Percentiles rank a stretch among this genome's conserved stretches.
Evolutionary conservation across 2,888 invertebrate species (phyloP).

Genomic region (Actias luna): DNA sequence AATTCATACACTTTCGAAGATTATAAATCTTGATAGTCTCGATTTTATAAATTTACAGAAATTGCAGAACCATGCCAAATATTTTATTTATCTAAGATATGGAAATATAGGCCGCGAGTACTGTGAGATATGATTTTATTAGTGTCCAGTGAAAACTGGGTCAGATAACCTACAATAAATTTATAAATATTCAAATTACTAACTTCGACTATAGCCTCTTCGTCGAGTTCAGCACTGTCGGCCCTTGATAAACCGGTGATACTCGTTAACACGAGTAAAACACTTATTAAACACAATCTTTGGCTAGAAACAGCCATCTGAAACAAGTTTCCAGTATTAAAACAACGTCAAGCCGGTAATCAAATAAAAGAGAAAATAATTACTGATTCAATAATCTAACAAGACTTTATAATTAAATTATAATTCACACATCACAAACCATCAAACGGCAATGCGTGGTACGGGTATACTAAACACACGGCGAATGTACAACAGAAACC

Average conservation of each 20-base stretch:
- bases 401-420: slow-evolving; percentile 45
- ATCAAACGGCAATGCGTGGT: background rate
- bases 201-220: slow-evolving; percentile 71
- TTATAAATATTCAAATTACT: slow-evolving; percentile 33
- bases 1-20: too few species aligned
- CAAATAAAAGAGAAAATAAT: background rate
- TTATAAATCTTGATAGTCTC: too few species aligned
- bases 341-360: background rate
- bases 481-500: slow-evolving; percentile 14
- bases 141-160: slow-evolving; percentile 32
- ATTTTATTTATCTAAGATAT: slow-evolving; percentile 6
- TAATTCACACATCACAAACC: slow-evolving; percentile 9
- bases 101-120: slow-evolving; percentile 27
- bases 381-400: slow-evolving; percentile 15
- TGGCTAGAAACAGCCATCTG: slow-evolving; percentile 68
- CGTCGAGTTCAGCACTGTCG: slow-evolving; percentile 52
- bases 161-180: slow-evolving; percentile 38
- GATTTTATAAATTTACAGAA: background rate
- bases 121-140: slow-evolving; percentile 13
- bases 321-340: slow-evolving; percentile 34
- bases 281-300: slow-evolving; percentile 50
- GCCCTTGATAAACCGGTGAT: slow-evolving; percentile 40
- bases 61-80: background rate
- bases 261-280: slow-evolving; percentile 53
- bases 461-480: slow-evolving; percentile 13